A percentile compares a stretch with the other conserved stretches of the same genome.
Evolutionary conservation across 2,113 vertebrate species (phyloP).

Genomic region (Opisthocomus hoazin): DNA sequence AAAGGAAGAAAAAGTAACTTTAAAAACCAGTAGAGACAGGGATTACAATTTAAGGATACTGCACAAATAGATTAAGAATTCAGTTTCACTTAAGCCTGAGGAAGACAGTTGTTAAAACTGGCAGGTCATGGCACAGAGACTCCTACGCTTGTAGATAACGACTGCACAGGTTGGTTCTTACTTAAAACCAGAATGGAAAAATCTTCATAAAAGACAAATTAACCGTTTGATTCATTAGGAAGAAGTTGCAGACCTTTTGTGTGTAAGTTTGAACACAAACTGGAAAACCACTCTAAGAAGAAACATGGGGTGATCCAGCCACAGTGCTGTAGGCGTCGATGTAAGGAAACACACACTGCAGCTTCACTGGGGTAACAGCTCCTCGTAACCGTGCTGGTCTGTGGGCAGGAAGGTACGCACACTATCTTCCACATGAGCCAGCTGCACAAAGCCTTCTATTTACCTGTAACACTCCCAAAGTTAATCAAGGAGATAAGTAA

Average conservation of each 20-base stretch:
- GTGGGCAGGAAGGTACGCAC: not conserved
- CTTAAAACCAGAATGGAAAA: conserved; percentile 48
- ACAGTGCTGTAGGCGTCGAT: not conserved
- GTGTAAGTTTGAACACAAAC: not conserved
- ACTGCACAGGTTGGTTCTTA: conserved; percentile 43
- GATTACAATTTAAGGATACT: conserved; percentile 32
- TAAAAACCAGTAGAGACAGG: conserved; percentile 12
- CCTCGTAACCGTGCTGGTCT: not conserved
- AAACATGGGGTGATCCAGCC: not conserved
- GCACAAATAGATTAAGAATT: conserved; percentile 22
- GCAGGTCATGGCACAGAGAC: conserved; percentile 28
- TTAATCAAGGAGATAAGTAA: not conserved
- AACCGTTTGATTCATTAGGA: conserved; percentile 30
- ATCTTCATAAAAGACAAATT: conserved; percentile 45
- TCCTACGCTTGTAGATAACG: conserved; percentile 30
- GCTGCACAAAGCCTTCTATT: not conserved
- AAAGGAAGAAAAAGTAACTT: conserved; percentile 30
- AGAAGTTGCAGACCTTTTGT: not conserved
- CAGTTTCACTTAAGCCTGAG: conserved; percentile 14
- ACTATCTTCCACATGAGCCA: not conserved
- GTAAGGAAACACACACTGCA: not conserved
- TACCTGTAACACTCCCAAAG: not conserved
- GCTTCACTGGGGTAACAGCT: not conserved
- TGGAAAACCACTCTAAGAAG: not conserved
- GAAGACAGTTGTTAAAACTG: conserved; percentile 30